Percentiles rank a stretch among this genome's conserved stretches.
Evolutionary conservation across 2,888 invertebrate genomes (phyloP).

Genomic region (Corythucha ciliata): DNA sequence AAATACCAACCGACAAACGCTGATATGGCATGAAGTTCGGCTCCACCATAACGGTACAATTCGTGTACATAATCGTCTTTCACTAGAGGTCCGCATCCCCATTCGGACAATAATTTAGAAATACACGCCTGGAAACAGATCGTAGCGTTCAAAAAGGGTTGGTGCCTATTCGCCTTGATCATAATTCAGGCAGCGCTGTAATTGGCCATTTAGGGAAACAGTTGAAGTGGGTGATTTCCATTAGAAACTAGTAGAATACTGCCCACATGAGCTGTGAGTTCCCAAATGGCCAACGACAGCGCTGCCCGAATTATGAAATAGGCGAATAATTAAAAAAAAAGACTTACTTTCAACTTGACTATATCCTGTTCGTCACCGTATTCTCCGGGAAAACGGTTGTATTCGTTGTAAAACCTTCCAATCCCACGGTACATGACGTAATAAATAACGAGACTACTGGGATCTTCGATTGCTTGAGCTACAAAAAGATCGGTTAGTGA

Average conservation of each 20-base stretch:
- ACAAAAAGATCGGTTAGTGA: slow-evolving; percentile 39
- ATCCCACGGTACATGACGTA: slow-evolving; percentile 85
- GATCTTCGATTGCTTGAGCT: slow-evolving; percentile 66
- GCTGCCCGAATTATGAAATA: background rate
- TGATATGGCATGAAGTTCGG: slow-evolving; percentile 89
- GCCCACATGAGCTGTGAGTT: background rate
- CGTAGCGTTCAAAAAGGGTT: background rate
- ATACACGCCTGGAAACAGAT: slow-evolving; percentile 45
- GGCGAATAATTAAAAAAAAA: slow-evolving; percentile 1
- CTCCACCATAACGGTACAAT: slow-evolving; percentile 88
- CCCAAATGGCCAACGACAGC: background rate
- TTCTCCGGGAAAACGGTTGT: slow-evolving; percentile 82
- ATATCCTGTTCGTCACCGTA: slow-evolving; percentile 81
- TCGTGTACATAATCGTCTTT: slow-evolving; percentile 93
- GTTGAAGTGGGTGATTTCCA: too few species aligned
- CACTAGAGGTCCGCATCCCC: slow-evolving; percentile 66
- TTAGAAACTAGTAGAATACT: too few species aligned
- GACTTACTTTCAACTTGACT: slow-evolving; percentile 62
- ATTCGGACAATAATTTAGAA: slow-evolving; percentile 69
- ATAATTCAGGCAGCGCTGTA: too few species aligned
- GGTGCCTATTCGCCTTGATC: background rate
- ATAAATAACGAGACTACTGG: slow-evolving; percentile 77
- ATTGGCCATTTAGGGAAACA: too few species aligned
- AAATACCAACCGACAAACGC: slow-evolving; percentile 61
- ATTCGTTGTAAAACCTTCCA: slow-evolving; percentile 80